Conservation (phyloP, 2,113 vertebrate genomes). For the Cochlearius cochlearius region DNA sequence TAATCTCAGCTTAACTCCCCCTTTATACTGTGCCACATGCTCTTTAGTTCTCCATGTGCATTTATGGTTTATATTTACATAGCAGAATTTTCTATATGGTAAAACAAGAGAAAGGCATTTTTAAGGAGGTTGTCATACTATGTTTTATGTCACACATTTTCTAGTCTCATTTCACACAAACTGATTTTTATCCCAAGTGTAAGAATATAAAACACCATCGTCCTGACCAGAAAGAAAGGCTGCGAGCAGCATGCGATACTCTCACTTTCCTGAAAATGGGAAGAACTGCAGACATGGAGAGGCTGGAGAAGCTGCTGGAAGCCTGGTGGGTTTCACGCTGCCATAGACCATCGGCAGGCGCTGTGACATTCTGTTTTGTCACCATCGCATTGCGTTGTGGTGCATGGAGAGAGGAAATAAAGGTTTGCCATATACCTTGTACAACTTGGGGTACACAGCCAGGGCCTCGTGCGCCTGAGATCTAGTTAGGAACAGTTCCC, state of each 20-base stretch:
- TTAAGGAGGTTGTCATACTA: background rate
- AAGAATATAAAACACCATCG: background rate
- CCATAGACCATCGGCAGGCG: fast-evolving
- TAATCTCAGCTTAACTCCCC: background rate
- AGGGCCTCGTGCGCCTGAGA: background rate
- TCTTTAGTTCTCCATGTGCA: background rate
- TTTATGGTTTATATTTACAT: background rate
- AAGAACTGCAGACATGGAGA: background rate
- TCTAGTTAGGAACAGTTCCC: background rate
- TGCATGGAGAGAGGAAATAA: background rate
- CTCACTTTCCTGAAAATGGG: background rate
- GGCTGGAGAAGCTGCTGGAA: background rate
- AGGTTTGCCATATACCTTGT: background rate
- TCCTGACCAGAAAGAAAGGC: background rate
- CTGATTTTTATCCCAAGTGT: background rate
- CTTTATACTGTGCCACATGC: background rate
- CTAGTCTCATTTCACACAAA: background rate
- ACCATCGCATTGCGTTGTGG: fast-evolving
- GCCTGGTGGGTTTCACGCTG: background rate
- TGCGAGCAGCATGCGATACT: background rate
- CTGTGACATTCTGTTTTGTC: background rate
- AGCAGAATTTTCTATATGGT: background rate
- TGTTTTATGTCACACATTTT: background rate
- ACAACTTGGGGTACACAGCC: background rate
- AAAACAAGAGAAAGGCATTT: background rate